Conservation (phyloP, 2,888 invertebrate genomes). For the Drosophila yooni region DNA sequence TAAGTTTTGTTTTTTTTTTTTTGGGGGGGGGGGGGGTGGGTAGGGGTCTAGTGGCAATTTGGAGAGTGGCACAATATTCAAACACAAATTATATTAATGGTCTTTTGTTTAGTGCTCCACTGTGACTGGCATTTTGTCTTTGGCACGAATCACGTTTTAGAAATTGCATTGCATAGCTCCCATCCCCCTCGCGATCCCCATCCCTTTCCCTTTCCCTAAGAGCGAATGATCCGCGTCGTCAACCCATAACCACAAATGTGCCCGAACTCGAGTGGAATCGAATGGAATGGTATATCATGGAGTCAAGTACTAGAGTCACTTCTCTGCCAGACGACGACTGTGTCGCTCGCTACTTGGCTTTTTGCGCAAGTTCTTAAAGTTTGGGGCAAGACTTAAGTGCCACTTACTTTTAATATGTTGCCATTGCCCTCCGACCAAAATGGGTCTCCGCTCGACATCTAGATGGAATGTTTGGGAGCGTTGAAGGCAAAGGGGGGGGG, state of each 20-base stretch:
- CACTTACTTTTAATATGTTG: conserved; percentile 79
- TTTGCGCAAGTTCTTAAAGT: conserved; percentile 70
- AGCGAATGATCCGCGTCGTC: conserved; percentile 51
- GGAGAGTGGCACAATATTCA: conserved; percentile 69
- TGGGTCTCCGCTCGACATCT: conserved; percentile 43
- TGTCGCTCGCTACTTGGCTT: conserved; percentile 33
- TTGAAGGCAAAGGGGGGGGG: background rate
- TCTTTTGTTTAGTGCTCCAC: conserved; percentile 68
- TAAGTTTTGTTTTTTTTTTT: background rate
- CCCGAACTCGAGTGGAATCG: conserved; percentile 32
- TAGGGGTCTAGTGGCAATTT: conserved; percentile 40
- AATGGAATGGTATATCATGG: conserved; percentile 8
- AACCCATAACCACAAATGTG: conserved; percentile 63
- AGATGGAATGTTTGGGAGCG: background rate
- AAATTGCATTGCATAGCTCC: conserved; percentile 71
- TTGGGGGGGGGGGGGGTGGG: background rate
- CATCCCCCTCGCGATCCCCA: background rate
- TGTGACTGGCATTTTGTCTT: conserved; percentile 73
- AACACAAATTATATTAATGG: conserved; percentile 81
- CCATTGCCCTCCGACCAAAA: conserved; percentile 74
- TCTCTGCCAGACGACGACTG: conserved; percentile 46
- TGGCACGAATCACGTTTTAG: conserved; percentile 81
- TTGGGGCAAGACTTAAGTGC: conserved; percentile 64
- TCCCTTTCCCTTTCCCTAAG: background rate
- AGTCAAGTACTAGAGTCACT: conserved; percentile 50